These are phyloP conservation scores for Rhea americana DNA, from an alignment of 2,113 vertebrate species.

Conservation along the genomic window DNA sequence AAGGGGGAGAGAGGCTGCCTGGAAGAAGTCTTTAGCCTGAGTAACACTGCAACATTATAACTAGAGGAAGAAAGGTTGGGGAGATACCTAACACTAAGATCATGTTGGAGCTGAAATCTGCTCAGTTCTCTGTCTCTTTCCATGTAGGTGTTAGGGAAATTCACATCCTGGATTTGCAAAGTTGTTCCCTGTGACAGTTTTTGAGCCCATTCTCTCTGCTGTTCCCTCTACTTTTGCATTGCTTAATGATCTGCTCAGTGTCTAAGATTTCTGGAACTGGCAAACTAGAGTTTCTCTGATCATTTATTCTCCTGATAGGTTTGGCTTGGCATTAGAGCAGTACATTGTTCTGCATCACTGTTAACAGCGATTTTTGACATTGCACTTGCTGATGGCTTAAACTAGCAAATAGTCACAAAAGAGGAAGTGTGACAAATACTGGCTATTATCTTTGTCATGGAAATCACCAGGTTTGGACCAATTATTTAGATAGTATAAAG, in stretches of 20 bases:
- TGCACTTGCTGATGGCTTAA: rapidly evolving
- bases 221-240: background rate
- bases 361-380: background rate
- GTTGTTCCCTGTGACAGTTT: rapidly evolving
- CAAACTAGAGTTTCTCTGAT: rapidly evolving
- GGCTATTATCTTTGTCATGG: background rate
- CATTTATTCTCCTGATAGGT: too few relatives aligned
- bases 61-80: background rate
- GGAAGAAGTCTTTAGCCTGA: background rate
- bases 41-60: too few relatives aligned
- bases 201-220: background rate
- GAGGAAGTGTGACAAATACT: background rate
- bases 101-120: background rate
- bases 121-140: background rate
- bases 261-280: background rate
- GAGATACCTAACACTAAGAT: too few relatives aligned
- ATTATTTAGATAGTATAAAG: background rate
- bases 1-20: too few relatives aligned
- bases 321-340: background rate
- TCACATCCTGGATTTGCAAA: background rate
- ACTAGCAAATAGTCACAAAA: background rate
- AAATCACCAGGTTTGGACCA: background rate
- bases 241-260: background rate
- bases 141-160: rapidly evolving
- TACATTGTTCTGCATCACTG: rapidly evolving